Evolutionary conservation across 92 coral and sea anemone species (phyloP).

Genomic region (Bergia puertoricense): DNA sequence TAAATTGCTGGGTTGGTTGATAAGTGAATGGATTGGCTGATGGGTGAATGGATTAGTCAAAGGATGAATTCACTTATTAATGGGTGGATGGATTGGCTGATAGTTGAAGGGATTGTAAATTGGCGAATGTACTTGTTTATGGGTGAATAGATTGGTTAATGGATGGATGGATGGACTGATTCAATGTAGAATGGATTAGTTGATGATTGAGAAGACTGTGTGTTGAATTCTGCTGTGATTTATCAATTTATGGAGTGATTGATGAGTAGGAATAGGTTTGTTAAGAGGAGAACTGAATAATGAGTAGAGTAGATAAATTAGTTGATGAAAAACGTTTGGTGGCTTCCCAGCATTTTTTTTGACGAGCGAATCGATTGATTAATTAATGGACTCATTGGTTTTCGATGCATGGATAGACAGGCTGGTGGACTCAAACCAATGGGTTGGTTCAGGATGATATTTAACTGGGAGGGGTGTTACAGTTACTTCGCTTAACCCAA

Average conservation of each 20-base stretch:
- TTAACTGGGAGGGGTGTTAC: too few relatives aligned
- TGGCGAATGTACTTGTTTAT: too few relatives aligned
- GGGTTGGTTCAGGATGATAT: too few relatives aligned
- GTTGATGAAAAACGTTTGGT: background rate
- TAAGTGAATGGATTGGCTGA: background rate
- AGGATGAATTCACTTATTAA: background rate
- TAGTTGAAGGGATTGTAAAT: background rate
- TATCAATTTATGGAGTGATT: background rate
- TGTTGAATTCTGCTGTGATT: background rate
- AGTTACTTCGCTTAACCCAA: background rate
- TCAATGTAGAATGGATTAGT: too few relatives aligned
- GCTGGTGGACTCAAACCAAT: background rate
- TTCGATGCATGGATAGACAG: background rate
- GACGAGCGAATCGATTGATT: background rate
- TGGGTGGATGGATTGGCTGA: background rate
- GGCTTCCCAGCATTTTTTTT: background rate
- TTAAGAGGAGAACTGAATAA: background rate
- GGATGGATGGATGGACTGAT: background rate
- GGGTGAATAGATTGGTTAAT: background rate
- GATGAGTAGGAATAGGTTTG: background rate
- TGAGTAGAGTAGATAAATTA: background rate
- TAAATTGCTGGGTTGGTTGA: background rate
- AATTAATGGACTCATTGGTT: background rate
- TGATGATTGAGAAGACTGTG: background rate
- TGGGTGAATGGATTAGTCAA: background rate